Base-by-base conservation (phyloP, 2,888 invertebrate species). In the Megalurothrips usitatus region DNA sequence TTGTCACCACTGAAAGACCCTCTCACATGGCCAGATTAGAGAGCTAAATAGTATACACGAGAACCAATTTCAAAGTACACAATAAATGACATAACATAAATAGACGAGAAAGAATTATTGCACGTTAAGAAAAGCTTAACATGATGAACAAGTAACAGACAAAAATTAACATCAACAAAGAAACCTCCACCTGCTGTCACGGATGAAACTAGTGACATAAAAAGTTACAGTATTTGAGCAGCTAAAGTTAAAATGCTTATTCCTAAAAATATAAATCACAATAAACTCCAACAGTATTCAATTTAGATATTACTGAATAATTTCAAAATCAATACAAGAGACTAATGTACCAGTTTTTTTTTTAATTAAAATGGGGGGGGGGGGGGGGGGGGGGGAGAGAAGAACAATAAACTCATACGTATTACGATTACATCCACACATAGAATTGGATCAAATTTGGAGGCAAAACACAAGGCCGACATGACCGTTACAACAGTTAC, bases 191-290 rank as follows among this genome's bases (percentile, higher is more conserved):
- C 68, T 75, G 68, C 68, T 75, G 12, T 75, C 68, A 75, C 68
- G 2, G 68, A 75, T 75, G 68, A 75, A 75, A 23, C 12, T 26
- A 26, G 68, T 75, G 68, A 75, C 68, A 9, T 52, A 19, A 52
- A 12, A 58, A 75, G 68, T 26, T 75, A 75, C 12, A 26, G 12
- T 75, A 75, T 75, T 75, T 75, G 68, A 75, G 68, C 68, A 75
- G 68, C 68, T 75, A 75, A 75, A n/a, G 23, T 75, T 75, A 75
- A 75, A 75, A 75, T 75, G 68, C 68, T 75, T 75, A 75, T 8
- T 79, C 43, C 23, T 79, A 34, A 79, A 79, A 79, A 34, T 48
- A 79, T n/a, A 79, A 79, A 79, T 79, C 79, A 79, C 79, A 79
- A 48, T 49, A n/a, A 79, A 75, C 12, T 26, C 68, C 49, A 79